Evolutionary conservation across 2,113 vertebrate species (phyloP).

Genomic region (Condylura cristata): DNA sequence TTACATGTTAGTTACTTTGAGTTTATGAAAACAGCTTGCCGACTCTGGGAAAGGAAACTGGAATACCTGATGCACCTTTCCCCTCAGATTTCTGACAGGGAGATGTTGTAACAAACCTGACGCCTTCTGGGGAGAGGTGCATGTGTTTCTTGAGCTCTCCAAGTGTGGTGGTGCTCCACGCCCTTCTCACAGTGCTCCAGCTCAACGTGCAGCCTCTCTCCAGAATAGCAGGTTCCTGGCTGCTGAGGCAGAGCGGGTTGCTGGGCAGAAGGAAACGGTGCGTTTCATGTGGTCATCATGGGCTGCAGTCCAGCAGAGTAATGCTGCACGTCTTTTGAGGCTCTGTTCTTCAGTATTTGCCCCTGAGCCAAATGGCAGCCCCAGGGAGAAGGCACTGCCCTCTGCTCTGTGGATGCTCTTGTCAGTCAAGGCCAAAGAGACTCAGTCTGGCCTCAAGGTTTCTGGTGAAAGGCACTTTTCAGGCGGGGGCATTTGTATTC

Average conservation of each 20-base stretch:
- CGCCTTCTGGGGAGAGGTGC: slow-evolving; percentile 52
- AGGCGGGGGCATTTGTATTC: not conserved
- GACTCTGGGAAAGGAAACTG: not conserved
- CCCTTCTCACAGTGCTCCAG: not conserved
- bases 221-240: not conserved
- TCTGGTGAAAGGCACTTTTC: slow-evolving; percentile 3
- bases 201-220: not conserved
- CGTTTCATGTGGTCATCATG: not conserved
- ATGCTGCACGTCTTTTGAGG: not conserved
- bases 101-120: not conserved
- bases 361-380: not conserved
- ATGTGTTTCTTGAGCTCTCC: slow-evolving; percentile 7
- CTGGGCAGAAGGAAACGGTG: not conserved
- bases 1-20: not conserved
- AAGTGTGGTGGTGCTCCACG: not conserved
- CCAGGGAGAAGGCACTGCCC: not conserved
- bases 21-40: not conserved
- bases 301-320: not conserved
- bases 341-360: not conserved
- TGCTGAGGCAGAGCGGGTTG: slow-evolving; percentile 18
- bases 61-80: not conserved
- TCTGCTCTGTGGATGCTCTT: not conserved
- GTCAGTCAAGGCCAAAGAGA: not conserved
- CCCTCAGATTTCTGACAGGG: not conserved
- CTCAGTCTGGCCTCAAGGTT: not conserved